Evolutionary conservation across 2,888 invertebrate genomes (phyloP).

Genomic region (Aporophyla nigra): DNA sequence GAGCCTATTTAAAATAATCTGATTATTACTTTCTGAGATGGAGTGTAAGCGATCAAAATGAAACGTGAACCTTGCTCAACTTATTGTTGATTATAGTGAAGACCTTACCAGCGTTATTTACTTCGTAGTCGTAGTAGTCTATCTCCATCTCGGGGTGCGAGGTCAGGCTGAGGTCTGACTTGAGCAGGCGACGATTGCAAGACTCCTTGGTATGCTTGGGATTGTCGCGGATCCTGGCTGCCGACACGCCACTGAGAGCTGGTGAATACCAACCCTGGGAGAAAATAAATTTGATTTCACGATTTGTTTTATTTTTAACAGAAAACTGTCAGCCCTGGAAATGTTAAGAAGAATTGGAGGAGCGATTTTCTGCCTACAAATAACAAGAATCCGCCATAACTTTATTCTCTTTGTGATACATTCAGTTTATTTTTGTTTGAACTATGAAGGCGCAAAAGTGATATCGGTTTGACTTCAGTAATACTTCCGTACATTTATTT

Average conservation of each 20-base stretch:
- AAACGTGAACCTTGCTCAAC: background rate
- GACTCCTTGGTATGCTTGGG: constrained; percentile 95
- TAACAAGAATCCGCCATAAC: background rate
- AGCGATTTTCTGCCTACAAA: background rate
- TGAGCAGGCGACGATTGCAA: constrained; percentile 92
- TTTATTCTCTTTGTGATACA: background rate
- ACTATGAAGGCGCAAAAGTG: background rate
- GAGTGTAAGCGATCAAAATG: background rate
- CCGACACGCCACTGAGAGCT: constrained; percentile 92
- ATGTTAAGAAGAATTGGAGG: background rate
- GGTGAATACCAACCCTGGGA: constrained; percentile 94
- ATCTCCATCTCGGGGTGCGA: constrained; percentile 95
- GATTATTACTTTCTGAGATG: too few species aligned
- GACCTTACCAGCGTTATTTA: constrained; percentile 92
- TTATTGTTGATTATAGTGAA: constrained; percentile 1
- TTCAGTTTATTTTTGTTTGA: background rate
- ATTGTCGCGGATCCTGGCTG: constrained; percentile 92
- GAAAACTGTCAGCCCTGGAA: background rate
- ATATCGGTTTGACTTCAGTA: background rate
- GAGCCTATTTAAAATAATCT: too few species aligned
- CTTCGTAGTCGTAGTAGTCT: constrained; percentile 97
- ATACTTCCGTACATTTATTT: background rate
- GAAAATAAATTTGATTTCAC: background rate
- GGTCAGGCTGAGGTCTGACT: constrained; percentile 95
- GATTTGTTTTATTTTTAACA: background rate